These are phyloP conservation scores for Saguinus imperator DNA, from an alignment of 2,113 vertebrate species.

Conservation along the genomic window DNA sequence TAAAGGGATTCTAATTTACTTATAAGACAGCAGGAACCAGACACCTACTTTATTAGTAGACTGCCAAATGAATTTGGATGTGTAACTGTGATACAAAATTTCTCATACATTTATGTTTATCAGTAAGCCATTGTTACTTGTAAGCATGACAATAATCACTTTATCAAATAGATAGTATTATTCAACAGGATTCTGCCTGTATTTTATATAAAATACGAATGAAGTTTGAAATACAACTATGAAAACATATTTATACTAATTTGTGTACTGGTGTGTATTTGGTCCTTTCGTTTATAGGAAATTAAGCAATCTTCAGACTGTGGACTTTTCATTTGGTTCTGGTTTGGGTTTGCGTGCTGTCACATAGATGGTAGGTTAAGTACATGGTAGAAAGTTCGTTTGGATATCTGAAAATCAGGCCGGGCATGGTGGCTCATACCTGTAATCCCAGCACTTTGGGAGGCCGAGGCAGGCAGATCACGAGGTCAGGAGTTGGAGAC, in stretches of 20 bases:
- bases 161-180: neutral
- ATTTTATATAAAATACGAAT: constrained; percentile 19
- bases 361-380: neutral
- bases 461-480: too few species aligned
- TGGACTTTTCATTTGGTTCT: neutral
- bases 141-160: neutral
- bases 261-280: neutral
- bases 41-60: neutral
- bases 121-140: neutral
- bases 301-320: neutral
- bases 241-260: neutral
- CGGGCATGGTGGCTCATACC: too few species aligned
- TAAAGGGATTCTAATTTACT: neutral
- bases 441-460: too few species aligned
- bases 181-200: neutral
- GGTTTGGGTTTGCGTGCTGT: neutral
- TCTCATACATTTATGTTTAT: neutral
- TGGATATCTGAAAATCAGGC: neutral
- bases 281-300: neutral
- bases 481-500: too few species aligned
- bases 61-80: neutral
- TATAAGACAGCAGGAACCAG: neutral
- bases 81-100: neutral
- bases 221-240: neutral
- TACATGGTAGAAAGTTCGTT: neutral